These are phyloP conservation scores for Gobius niger DNA, from an alignment of 2,113 vertebrate species.

Conservation along the genomic window DNA sequence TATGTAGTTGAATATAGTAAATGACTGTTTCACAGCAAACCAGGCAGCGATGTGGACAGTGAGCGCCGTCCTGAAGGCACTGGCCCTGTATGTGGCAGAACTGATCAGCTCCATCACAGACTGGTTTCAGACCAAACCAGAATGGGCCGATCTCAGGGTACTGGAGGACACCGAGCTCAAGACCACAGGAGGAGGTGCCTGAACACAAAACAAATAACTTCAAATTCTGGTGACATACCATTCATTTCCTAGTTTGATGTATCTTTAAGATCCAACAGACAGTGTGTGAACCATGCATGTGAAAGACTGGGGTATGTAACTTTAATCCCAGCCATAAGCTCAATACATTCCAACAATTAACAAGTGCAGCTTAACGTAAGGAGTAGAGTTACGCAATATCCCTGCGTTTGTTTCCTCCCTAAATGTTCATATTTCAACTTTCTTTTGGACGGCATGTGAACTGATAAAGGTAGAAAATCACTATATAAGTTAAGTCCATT, in stretches of 20 bases:
- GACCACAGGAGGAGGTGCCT: conserved; percentile 77
- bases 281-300: too few relatives aligned
- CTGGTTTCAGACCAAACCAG: conserved; percentile 82
- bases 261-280: too few relatives aligned
- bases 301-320: too few relatives aligned
- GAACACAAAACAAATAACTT: too few relatives aligned
- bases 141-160: conserved; percentile 75
- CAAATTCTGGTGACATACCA: too few relatives aligned
- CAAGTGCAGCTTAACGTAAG: background rate
- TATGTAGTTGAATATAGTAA: background rate
- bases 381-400: background rate
- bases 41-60: conserved; percentile 39
- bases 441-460: too few relatives aligned
- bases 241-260: too few relatives aligned
- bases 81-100: conserved; percentile 54
- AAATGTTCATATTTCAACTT: background rate
- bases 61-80: conserved; percentile 38
- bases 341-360: conserved; percentile 1
- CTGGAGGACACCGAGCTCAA: conserved; percentile 82
- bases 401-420: too few relatives aligned
- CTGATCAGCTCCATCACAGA: conserved; percentile 82
- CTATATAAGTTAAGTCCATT: too few relatives aligned
- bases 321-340: conserved; percentile 3
- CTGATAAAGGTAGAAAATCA: too few relatives aligned
- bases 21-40: background rate